Conservation (phyloP, 2,888 invertebrate genomes). For the Phengaris arion region DNA sequence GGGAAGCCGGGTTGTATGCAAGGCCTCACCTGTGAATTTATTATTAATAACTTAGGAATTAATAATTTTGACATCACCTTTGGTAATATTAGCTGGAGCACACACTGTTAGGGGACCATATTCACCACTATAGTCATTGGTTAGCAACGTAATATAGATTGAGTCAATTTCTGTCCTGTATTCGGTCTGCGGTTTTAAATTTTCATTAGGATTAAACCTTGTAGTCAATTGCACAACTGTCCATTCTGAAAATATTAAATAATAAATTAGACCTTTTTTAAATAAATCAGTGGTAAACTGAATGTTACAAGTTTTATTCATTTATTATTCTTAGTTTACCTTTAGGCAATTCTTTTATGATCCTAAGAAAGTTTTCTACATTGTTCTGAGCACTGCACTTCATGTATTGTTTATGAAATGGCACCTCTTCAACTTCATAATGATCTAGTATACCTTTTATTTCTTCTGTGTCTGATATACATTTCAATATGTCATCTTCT, state of each 20-base stretch:
- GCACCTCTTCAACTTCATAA: constrained; percentile 50
- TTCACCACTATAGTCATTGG: constrained; percentile 58
- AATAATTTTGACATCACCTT: constrained; percentile 48
- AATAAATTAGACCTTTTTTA: background rate
- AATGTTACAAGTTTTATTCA: no score
- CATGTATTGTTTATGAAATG: constrained; percentile 60
- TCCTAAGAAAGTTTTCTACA: constrained; percentile 59
- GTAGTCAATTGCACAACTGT: constrained; percentile 80
- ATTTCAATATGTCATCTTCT: constrained; percentile 49
- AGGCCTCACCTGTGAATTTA: no score
- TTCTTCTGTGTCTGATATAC: constrained; percentile 45
- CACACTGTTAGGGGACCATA: constrained; percentile 60
- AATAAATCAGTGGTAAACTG: no score
- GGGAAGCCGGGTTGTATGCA: no score
- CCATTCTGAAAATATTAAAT: constrained; percentile 76
- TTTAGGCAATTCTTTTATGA: constrained; percentile 66
- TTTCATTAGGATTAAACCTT: constrained; percentile 71
- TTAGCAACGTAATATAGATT: constrained; percentile 59
- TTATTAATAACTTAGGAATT: background rate
- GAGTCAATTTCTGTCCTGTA: constrained; percentile 61
- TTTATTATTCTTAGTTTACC: constrained; percentile 47
- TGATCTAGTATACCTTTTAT: constrained; percentile 46
- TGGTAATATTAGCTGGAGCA: constrained; percentile 62
- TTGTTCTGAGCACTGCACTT: constrained; percentile 62
- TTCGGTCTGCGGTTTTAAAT: constrained; percentile 55